phyloP scores from a whole-genome alignment of 2,888 invertebrate species.

The Eupithecia dodoneata region DNA sequence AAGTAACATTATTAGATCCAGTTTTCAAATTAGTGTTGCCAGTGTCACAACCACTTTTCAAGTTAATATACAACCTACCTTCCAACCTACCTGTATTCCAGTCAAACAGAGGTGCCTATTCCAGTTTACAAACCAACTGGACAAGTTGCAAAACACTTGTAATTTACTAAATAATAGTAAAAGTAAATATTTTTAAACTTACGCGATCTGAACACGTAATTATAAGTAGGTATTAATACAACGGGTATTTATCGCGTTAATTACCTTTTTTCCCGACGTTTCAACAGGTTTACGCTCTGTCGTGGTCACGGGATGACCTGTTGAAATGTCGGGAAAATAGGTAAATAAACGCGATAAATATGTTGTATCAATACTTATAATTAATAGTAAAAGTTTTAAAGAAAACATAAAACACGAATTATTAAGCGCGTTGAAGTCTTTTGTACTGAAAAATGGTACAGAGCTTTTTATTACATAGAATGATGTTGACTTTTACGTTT shows the following conservation, averaged over 20 bases:
- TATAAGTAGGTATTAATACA: too few species aligned
- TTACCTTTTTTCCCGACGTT: too few species aligned
- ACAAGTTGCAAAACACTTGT: slow-evolving; percentile 5
- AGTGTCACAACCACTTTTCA: slow-evolving; percentile 34
- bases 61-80: slow-evolving; percentile 26
- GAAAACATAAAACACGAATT: neutral
- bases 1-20: slow-evolving; percentile 33
- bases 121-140: slow-evolving; percentile 21
- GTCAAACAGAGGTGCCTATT: slow-evolving; percentile 23
- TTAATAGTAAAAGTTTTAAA: neutral
- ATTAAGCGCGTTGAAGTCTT: neutral
- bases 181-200: neutral
- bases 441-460: neutral
- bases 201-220: too few species aligned
- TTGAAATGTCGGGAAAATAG: too few species aligned
- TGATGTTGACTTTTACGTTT: neutral
- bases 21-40: slow-evolving; percentile 35
- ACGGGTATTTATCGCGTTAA: too few species aligned
- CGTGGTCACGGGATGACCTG: too few species aligned
- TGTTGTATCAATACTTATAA: too few species aligned
- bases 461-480: neutral
- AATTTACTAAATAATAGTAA: neutral
- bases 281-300: too few species aligned
- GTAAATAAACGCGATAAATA: too few species aligned
- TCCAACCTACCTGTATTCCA: slow-evolving; percentile 13